Conservation (phyloP, 1,140 invertebrate genomes). For the Aphis craccivora region DNA sequence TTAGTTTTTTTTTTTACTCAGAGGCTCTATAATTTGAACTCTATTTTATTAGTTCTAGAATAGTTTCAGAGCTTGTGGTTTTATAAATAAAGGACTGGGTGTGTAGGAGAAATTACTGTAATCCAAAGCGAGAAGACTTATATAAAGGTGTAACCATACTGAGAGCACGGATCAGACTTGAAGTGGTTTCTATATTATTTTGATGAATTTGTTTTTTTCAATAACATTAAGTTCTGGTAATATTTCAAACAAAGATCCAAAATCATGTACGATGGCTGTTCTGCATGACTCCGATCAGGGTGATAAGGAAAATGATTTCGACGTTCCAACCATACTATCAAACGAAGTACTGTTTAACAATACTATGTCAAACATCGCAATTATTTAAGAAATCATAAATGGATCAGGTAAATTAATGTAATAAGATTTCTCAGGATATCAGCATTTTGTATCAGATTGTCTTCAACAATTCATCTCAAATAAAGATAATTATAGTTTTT, state of each 20-base stretch:
- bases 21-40: background rate
- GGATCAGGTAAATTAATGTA: too few species aligned
- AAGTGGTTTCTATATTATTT: background rate
- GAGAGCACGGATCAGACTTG: background rate
- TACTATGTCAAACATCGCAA: background rate
- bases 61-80: background rate
- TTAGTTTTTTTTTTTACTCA: background rate
- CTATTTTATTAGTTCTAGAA: background rate
- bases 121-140: background rate
- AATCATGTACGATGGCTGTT: background rate
- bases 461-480: too few species aligned
- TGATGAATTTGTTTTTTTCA: background rate
- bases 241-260: background rate
- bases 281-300: background rate
- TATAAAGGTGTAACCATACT: background rate
- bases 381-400: background rate
- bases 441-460: too few species aligned
- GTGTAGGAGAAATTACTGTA: background rate
- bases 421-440: too few species aligned
- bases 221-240: background rate
- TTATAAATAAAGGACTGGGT: background rate
- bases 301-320: background rate
- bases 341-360: background rate
- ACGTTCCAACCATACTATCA: background rate
- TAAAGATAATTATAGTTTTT: background rate